Evolutionary conservation across 2,888 invertebrate genomes (phyloP).

Genomic region (Acanthosepion esculentum): DNA sequence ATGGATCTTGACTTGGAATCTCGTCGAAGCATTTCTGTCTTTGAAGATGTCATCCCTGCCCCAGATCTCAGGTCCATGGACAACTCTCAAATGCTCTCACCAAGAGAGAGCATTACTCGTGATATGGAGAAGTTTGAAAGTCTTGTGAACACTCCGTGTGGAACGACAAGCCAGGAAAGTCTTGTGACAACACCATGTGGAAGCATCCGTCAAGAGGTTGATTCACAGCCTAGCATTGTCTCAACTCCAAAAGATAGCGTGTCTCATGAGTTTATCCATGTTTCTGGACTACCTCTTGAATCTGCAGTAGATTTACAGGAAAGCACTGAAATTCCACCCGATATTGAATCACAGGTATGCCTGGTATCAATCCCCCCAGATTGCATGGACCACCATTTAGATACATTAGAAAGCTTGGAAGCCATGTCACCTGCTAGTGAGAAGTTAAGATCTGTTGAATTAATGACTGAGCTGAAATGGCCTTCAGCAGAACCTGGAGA

Average conservation of each 20-base stretch:
- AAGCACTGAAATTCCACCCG: neutral
- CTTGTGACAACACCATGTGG: neutral
- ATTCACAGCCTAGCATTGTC: neutral
- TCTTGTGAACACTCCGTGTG: neutral
- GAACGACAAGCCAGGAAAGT: neutral
- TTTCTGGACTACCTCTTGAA: neutral
- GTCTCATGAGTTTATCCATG: neutral
- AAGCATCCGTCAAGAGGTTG: neutral
- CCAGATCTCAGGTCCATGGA: neutral
- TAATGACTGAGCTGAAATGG: neutral
- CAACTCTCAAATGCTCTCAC: neutral
- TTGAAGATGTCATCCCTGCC: neutral
- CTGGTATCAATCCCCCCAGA: neutral
- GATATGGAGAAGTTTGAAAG: neutral
- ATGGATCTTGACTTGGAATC: neutral
- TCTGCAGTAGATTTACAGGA: neutral
- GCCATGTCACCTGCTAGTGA: neutral
- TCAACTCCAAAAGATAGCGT: neutral
- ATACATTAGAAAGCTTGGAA: neutral
- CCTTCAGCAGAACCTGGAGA: neutral
- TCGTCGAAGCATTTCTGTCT: neutral
- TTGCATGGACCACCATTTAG: neutral
- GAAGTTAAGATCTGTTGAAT: neutral
- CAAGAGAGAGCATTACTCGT: neutral
- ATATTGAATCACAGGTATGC: neutral